Evolutionary conservation across 2,797 vertebrate species (phyloP), one percentile per base, ranked within the genome.

Genomic region (Chanos chanos): DNA sequence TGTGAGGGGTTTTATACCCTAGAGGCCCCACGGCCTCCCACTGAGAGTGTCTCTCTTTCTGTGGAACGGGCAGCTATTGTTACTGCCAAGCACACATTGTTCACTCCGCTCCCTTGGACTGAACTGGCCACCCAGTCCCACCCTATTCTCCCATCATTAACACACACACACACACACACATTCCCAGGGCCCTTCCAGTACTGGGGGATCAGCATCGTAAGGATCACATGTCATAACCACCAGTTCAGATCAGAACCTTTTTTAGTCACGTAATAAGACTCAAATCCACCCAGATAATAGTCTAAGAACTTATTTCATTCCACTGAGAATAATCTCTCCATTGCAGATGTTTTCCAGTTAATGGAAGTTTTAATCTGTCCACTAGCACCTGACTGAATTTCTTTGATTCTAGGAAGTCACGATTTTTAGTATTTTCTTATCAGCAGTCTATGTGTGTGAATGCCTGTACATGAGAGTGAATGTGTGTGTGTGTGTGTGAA

Each of bases 81-180:
- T 83, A 19, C 72, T 64, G 71, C 73, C 65, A 9, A 52, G 81
- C 66, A 37, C 70, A 82, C 83, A 85, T 86, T 86, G 85, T 89
- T 77, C 70, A 48, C 76, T 77, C 85, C 85, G 79, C 85, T 81
- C 77, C 79, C 67, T 70, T 70, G 71, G 77, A 65, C 74, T 55
- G 70, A 66, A 77, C 77, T 64, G 76, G 75, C 79, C 55, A 27
- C 77, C 73, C 73, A 66, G 75, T 64, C 77, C 83, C 83, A 79
- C 79, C 79, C 83, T 51, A 47, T 40, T 6, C 41, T 43, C 31
- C 22, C 22, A 30, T n/a, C 33, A 33, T 33, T 28, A 25, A 50
- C 15, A 25, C 13, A 1, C 3, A 40, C 9, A 24, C 5, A 8
- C 36, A 50, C 19, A 28, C 10, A 37, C 7, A 1, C 3, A 27